These are phyloP conservation scores for Aplochiton taeniatus DNA, from an alignment of 2,797 vertebrate species.

Conservation along the genomic window DNA sequence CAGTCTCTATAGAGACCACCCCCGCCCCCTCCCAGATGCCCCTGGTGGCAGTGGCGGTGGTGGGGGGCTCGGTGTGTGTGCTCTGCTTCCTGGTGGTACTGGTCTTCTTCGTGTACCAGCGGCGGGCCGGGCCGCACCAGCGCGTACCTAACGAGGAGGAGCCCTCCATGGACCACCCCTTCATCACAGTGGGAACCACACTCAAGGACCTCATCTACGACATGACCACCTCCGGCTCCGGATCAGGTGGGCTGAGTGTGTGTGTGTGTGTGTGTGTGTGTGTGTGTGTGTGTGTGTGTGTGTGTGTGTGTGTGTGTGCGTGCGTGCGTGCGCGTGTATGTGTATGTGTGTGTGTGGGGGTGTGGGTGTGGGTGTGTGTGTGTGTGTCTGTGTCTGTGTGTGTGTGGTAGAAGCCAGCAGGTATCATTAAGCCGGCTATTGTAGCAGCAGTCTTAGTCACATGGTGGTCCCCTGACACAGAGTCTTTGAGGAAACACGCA, in stretches of 20 bases:
- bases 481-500: neutral
- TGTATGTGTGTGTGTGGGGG: neutral
- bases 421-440: too few species aligned
- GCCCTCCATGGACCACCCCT: slow-evolving; percentile 91
- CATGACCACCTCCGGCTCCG: slow-evolving; percentile 97
- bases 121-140: slow-evolving; percentile 86
- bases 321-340: neutral
- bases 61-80: slow-evolving; percentile 92
- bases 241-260: slow-evolving; percentile 80
- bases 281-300: neutral
- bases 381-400: neutral
- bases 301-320: slow-evolving; percentile 6
- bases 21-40: slow-evolving; percentile 80
- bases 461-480: too few species aligned
- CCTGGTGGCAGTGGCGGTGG: slow-evolving; percentile 90
- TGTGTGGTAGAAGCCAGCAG: slow-evolving; percentile 1
- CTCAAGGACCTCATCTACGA: slow-evolving; percentile 98
- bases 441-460: neutral
- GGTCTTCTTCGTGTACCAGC: slow-evolving; percentile 92
- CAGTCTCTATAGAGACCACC: slow-evolving; percentile 42
- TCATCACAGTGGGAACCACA: slow-evolving; percentile 94
- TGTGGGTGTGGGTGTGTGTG: neutral
- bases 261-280: neutral
- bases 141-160: slow-evolving; percentile 96
- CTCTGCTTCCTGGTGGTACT: slow-evolving; percentile 91